Evolutionary conservation across 2,113 vertebrate species (phyloP).

Genomic region (Pluvianellus socialis): DNA sequence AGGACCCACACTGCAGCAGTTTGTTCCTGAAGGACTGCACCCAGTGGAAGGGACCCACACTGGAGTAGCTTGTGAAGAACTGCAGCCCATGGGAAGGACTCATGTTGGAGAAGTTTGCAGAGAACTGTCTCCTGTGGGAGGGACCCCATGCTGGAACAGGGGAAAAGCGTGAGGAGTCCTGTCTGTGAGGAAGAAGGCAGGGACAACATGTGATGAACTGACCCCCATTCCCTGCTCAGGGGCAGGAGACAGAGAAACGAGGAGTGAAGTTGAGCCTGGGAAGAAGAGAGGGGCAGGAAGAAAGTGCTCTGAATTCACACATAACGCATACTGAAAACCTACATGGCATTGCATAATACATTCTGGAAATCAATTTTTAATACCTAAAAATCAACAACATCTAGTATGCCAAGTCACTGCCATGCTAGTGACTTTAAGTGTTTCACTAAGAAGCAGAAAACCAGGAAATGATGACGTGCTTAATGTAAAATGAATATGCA

Average conservation of each 20-base stretch:
- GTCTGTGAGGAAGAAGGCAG: too few relatives aligned
- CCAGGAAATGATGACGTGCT: not conserved
- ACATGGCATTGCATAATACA: not conserved
- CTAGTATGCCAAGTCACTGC: constrained; percentile 31
- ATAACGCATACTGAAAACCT: constrained; percentile 21
- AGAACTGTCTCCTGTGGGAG: too few relatives aligned
- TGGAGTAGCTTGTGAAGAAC: too few relatives aligned
- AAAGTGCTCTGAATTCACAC: not conserved
- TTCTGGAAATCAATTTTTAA: constrained; percentile 63
- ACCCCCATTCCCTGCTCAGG: too few relatives aligned
- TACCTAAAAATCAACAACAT: constrained; percentile 2
- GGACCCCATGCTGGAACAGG: too few relatives aligned
- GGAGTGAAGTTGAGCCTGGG: too few relatives aligned
- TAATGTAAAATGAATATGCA: constrained; percentile 6
- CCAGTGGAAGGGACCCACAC: not conserved
- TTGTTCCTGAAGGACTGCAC: not conserved
- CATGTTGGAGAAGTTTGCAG: too few relatives aligned
- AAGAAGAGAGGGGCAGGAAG: too few relatives aligned
- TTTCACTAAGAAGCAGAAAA: constrained; percentile 38
- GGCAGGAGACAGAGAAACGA: too few relatives aligned
- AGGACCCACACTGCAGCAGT: not conserved
- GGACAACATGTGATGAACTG: too few relatives aligned
- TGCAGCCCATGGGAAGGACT: too few relatives aligned
- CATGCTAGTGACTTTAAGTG: constrained; percentile 29
- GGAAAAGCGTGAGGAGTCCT: too few relatives aligned